Conservation (phyloP, 2,113 vertebrate genomes). For the Sprattus sprattus region DNA sequence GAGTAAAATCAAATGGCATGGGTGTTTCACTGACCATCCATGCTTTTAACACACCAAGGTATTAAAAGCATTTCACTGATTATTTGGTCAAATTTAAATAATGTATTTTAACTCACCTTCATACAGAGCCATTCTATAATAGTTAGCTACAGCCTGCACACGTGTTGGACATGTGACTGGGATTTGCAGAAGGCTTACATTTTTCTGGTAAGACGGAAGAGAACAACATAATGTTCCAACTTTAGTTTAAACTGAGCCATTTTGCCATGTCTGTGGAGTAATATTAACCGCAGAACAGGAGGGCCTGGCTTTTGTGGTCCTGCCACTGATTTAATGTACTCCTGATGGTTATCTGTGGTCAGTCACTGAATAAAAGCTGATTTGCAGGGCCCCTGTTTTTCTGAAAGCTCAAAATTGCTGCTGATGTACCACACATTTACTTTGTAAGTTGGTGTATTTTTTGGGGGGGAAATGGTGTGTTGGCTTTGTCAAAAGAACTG, state of each 20-base stretch:
- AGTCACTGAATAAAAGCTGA: not conserved
- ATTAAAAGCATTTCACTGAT: not conserved
- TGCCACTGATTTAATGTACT: not conserved
- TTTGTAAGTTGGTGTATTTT: not conserved
- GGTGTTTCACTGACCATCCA: not conserved
- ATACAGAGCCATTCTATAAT: not conserved
- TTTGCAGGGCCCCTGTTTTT: not conserved
- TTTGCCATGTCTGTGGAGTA: not conserved
- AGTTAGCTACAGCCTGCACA: slow-evolving; percentile 32
- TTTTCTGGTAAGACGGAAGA: slow-evolving; percentile 22
- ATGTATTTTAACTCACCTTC: not conserved
- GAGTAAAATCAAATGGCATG: not conserved
- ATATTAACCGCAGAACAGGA: not conserved
- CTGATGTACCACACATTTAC: not conserved
- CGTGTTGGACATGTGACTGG: slow-evolving; percentile 49
- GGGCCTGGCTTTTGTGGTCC: not conserved
- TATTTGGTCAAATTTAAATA: not conserved
- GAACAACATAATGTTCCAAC: slow-evolving; percentile 26
- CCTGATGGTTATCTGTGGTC: not conserved
- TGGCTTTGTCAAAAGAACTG: not conserved
- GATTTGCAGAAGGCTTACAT: slow-evolving; percentile 44
- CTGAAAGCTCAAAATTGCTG: not conserved
- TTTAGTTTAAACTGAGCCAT: not conserved
- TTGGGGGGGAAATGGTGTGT: not conserved
- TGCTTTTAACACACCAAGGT: not conserved